Evolutionary conservation across 23 tunicate genomes (phyloP).

Genomic region (Corella eumyota): DNA sequence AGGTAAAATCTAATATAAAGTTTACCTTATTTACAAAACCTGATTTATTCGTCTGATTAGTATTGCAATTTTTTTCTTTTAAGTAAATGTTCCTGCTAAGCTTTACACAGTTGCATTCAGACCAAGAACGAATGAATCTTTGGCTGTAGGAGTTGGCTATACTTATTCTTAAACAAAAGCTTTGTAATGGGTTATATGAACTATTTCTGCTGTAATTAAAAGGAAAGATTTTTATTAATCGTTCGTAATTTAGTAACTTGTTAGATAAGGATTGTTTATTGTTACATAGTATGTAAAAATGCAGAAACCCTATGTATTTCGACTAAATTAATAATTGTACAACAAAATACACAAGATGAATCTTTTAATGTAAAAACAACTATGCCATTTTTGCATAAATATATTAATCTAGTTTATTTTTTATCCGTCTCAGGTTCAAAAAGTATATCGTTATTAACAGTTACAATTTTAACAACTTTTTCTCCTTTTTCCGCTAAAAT

Average conservation of each 20-base stretch:
- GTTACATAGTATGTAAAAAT: too few relatives aligned
- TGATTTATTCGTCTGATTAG: too few relatives aligned
- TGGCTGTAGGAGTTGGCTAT: constrained; percentile 48
- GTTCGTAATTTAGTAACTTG: too few relatives aligned
- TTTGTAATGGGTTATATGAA: neutral
- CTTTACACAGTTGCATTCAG: constrained; percentile 35
- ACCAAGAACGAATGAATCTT: constrained; percentile 28
- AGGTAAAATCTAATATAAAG: too few relatives aligned
- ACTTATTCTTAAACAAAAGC: constrained; percentile 3
- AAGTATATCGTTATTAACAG: constrained; percentile 38
- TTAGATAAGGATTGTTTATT: too few relatives aligned
- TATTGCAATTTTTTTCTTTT: constrained; percentile 1
- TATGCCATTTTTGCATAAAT: neutral
- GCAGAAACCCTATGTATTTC: too few relatives aligned
- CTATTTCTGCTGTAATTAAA: neutral
- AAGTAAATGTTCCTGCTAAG: constrained; percentile 53
- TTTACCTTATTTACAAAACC: too few relatives aligned
- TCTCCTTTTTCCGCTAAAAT: constrained; percentile 91
- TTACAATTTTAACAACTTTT: constrained; percentile 43
- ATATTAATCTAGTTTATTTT: neutral
- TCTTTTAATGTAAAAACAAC: neutral
- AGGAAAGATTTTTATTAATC: too few relatives aligned
- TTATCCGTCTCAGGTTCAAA: constrained; percentile 21
- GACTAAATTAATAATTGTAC: too few relatives aligned
- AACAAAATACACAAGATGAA: too few relatives aligned